These are phyloP conservation scores for Cryptoprocta ferox DNA, from an alignment of 2,797 vertebrate species.

Conservation along the genomic window DNA sequence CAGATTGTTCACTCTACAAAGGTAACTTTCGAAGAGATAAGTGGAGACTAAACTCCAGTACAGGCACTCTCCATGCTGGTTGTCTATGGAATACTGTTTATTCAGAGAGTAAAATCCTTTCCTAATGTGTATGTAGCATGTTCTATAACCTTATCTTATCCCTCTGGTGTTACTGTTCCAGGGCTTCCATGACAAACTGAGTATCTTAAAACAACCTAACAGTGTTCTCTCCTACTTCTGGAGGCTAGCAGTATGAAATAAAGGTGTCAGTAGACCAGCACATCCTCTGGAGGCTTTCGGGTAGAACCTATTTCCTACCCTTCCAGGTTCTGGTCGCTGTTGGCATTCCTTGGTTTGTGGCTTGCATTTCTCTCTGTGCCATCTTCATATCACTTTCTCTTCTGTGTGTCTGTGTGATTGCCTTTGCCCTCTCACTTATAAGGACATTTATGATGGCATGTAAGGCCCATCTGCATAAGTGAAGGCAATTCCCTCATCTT, in stretches of 20 bases:
- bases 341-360: neutral
- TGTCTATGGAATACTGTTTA: neutral
- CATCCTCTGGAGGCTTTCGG: no score
- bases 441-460: neutral
- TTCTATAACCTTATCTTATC: neutral
- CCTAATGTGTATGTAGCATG: neutral
- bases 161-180: neutral
- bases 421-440: neutral
- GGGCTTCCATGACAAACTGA: neutral
- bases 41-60: neutral
- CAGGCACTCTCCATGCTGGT: no score
- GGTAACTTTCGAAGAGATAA: neutral
- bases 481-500: neutral
- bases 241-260: neutral
- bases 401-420: no score
- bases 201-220: neutral
- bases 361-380: neutral
- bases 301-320: no score
- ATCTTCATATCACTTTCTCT: neutral
- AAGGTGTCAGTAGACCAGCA: accelerated
- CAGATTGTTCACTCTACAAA: neutral
- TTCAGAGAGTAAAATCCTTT: neutral
- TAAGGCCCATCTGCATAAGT: neutral
- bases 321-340: neutral
- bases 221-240: neutral